These are phyloP conservation scores for Phainopepla nitens DNA, from an alignment of 2,113 vertebrate species.

Conservation along the genomic window DNA sequence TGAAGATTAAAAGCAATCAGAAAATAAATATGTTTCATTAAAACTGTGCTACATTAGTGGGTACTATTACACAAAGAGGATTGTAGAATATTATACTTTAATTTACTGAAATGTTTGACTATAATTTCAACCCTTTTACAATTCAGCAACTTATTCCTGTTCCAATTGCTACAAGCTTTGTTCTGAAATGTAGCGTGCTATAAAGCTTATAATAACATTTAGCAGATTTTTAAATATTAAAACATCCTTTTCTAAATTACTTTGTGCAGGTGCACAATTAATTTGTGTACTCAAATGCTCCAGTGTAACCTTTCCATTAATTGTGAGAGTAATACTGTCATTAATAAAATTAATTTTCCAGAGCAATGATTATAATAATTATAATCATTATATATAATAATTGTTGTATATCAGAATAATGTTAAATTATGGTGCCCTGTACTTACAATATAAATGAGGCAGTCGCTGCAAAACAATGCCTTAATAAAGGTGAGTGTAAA, in stretches of 20 bases:
- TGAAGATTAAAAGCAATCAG: constrained; percentile 30
- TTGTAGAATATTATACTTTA: neutral
- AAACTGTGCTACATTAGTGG: neutral
- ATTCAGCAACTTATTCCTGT: neutral
- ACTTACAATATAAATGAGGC: neutral
- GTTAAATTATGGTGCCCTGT: neutral
- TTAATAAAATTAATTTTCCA: neutral
- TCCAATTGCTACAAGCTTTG: neutral
- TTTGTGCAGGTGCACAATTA: neutral
- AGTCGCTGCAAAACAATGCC: neutral
- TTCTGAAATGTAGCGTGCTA: neutral
- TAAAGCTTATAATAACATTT: neutral
- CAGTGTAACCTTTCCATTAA: neutral
- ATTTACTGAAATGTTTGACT: constrained; percentile 6
- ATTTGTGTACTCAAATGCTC: neutral
- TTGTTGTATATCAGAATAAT: neutral
- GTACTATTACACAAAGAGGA: neutral
- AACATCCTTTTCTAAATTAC: neutral
- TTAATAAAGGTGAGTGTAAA: neutral
- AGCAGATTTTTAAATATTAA: neutral
- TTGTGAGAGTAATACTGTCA: neutral
- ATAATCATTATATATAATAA: neutral
- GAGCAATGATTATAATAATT: neutral
- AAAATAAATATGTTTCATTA: constrained; percentile 35
- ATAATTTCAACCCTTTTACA: neutral